Conservation (phyloP, 2,113 vertebrate genomes). For the Sphaerodactylus townsendi region DNA sequence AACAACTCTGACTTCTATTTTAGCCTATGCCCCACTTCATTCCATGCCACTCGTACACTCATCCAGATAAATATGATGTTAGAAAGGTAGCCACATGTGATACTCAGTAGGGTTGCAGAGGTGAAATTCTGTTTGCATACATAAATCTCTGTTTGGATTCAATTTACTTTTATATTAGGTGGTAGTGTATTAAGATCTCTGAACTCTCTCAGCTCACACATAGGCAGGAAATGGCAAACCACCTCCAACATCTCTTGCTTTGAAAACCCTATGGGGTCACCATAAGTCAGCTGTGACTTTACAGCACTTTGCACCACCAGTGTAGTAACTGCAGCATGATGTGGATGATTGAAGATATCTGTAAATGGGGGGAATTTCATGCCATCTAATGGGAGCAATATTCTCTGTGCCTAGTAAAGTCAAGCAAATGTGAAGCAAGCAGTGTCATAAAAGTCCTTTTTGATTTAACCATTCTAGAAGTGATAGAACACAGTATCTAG, state of each 20-base stretch:
- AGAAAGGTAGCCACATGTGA: neutral
- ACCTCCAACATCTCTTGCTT: no score
- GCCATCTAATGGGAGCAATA: slow-evolving; percentile 20
- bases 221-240: no score
- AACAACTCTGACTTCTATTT: neutral
- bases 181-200: neutral
- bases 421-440: neutral
- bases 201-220: no score
- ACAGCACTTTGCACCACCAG: no score
- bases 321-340: no score
- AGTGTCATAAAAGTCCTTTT: neutral
- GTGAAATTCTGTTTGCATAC: neutral
- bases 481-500: neutral
- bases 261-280: no score
- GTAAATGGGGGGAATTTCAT: neutral
- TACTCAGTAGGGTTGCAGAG: neutral
- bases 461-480: neutral
- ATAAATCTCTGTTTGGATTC: neutral
- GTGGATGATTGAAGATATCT: fast-evolving
- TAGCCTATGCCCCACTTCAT: fast-evolving
- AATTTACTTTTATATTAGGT: neutral
- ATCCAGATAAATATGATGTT: neutral
- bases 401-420: neutral
- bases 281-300: no score
- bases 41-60: fast-evolving